Base-by-base conservation (phyloP, 2,888 invertebrate genomes). In the Cotesia congregata region DNA sequence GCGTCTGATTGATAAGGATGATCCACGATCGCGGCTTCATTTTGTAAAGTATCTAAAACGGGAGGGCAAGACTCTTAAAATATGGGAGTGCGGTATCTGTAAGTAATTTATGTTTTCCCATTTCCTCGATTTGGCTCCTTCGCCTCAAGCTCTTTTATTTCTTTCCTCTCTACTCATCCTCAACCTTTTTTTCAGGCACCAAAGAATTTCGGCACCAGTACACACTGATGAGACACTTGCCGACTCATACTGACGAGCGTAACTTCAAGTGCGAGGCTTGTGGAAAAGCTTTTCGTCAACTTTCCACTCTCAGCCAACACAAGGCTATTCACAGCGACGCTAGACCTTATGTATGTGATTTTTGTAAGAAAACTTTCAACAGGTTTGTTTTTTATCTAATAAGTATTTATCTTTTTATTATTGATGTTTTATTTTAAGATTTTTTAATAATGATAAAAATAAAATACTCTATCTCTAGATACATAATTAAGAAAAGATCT, bases 11-110 rank as follows among this genome's bases (percentile, higher is more conserved):
- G 92, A 93, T 84, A 92, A 93, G 80, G 87, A 91, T 0, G 93
- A 93, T 82, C 92, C 93, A 0, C 90, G 92, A 50, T 92, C 92
- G 9, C 88, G 92, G 67, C 91, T 92, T 41, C 94, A 94, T 85
- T 93, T 92, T 83, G 92, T 94, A 1, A 94, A 94, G 84, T 93
- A 93, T 82, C 91, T 94, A 64, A 92, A 94, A 82, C 90, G 93
- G 69, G 92, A 94, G 79, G 94, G 94, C 1, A 92, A 94, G 75
- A 93, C 93, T 5, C 90, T 93, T 59, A 94, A 94, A 85, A 91
- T 94, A 2, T 95, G 94, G 94, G 94, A 94, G 84, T 95, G 95
- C 84, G 93, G 94, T 5, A 93, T 94, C 81, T 95, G 95, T 94
- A 86, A 92, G 93, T 91, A 83, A 75, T 69, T 50, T 60, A n/a